Evolutionary conservation across 2,113 vertebrate species (phyloP).

Genomic region (Mormyrus lacerda): DNA sequence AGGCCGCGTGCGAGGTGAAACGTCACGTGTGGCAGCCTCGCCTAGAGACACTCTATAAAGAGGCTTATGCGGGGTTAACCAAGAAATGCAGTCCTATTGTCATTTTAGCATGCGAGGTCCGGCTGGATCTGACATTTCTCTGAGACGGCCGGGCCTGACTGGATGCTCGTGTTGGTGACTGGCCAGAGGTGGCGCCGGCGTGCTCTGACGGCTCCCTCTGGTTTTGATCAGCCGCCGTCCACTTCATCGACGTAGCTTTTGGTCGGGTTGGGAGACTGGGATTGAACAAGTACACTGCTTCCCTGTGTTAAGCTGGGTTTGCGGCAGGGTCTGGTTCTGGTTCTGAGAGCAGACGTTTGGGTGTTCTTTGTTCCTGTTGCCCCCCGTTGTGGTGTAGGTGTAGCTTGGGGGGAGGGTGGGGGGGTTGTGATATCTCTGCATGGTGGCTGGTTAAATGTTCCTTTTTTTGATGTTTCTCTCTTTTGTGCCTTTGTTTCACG

Average conservation of each 20-base stretch:
- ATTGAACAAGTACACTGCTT: neutral
- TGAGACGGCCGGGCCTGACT: neutral
- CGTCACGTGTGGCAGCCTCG: neutral
- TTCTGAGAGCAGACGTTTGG: neutral
- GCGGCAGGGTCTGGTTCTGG: neutral
- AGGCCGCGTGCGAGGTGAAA: neutral
- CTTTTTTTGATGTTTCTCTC: neutral
- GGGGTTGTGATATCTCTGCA: neutral
- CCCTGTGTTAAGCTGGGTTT: neutral
- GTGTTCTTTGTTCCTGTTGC: neutral
- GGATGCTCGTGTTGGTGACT: neutral
- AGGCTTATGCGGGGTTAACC: neutral
- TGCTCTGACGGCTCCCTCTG: neutral
- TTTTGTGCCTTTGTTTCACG: too few relatives aligned
- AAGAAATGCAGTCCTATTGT: neutral
- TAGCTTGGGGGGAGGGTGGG: too few relatives aligned
- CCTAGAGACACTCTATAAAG: neutral
- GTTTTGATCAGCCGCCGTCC: neutral
- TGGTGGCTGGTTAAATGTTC: neutral
- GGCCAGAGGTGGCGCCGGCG: neutral
- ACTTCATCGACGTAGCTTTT: neutral
- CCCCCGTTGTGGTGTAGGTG: neutral
- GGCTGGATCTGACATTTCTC: neutral
- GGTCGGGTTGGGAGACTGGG: neutral
- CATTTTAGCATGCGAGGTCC: neutral